A percentile compares a stretch with the other conserved stretches of the same genome.
Conservation (phyloP, 2,113 vertebrate species). For the Ceyx melanurus region DNA sequence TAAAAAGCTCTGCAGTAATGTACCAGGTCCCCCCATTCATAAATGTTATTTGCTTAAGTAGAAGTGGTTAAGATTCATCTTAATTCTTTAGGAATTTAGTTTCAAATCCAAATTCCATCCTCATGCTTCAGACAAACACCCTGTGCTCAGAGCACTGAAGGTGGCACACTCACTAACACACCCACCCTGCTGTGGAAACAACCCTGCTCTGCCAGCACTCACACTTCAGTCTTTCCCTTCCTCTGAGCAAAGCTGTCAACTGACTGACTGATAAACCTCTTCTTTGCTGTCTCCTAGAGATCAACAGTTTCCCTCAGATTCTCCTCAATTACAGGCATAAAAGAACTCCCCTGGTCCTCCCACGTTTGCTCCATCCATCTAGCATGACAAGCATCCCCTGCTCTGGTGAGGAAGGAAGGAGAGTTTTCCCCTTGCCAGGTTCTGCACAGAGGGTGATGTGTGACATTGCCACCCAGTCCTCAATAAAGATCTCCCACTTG, state of each 20-base stretch:
- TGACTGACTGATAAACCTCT: neutral
- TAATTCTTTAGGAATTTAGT: no score
- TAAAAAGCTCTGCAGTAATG: no score
- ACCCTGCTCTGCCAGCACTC: neutral
- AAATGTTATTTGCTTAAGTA: no score
- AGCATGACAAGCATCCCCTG: neutral
- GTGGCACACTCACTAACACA: neutral
- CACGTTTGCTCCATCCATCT: neutral
- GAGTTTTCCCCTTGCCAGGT: neutral
- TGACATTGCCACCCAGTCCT: constrained; percentile 26
- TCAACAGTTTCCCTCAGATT: constrained; percentile 28
- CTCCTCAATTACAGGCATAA: neutral
- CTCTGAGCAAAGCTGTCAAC: neutral
- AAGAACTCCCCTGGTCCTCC: neutral
- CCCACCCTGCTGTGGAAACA: neutral
- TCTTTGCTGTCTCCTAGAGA: neutral
- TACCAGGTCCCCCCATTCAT: no score
- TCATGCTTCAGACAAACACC: neutral
- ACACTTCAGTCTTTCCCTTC: neutral
- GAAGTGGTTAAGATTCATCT: no score
- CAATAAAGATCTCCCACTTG: constrained; percentile 28
- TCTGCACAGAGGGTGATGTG: neutral
- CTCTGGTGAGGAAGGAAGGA: neutral
- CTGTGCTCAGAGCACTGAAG: neutral
- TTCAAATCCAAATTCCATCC: neutral